These are phyloP conservation scores for Rhagologus leucostigma DNA, from an alignment of 2,113 vertebrate genomes.

Conservation along the genomic window DNA sequence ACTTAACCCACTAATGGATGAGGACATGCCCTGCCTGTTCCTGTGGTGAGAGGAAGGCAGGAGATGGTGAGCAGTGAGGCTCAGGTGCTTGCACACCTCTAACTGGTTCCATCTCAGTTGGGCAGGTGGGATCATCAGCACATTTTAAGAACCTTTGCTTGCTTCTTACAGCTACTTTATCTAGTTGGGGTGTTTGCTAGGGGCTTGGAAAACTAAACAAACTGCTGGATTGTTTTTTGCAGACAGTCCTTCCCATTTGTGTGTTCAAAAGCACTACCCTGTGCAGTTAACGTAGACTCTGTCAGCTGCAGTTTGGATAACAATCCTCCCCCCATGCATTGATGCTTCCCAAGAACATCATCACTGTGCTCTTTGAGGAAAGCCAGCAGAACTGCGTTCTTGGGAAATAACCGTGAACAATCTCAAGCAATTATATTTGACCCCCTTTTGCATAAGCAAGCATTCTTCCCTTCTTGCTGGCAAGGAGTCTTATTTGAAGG, in stretches of 20 bases:
- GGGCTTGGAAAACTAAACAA: background rate
- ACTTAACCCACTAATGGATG: background rate
- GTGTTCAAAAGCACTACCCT: background rate
- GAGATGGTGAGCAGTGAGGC: background rate
- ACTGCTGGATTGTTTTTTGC: background rate
- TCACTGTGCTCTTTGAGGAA: background rate
- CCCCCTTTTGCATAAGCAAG: background rate
- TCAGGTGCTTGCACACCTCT: fast-evolving
- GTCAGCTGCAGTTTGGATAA: background rate
- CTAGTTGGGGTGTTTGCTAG: background rate
- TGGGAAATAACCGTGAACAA: background rate
- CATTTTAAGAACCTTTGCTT: background rate
- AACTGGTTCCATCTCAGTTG: background rate
- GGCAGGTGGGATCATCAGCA: background rate
- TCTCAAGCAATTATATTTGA: background rate
- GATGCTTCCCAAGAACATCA: background rate
- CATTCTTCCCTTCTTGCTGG: background rate
- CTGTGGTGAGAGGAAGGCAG: background rate
- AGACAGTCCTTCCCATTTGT: background rate
- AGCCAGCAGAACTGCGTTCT: background rate
- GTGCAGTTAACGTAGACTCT: background rate
- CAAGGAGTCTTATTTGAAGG: background rate
- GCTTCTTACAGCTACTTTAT: background rate
- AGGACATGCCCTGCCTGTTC: background rate
- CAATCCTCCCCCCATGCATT: fast-evolving